These are phyloP conservation scores for Melanerpes formicivorus DNA, from an alignment of 2,113 vertebrate genomes.

Conservation along the genomic window DNA sequence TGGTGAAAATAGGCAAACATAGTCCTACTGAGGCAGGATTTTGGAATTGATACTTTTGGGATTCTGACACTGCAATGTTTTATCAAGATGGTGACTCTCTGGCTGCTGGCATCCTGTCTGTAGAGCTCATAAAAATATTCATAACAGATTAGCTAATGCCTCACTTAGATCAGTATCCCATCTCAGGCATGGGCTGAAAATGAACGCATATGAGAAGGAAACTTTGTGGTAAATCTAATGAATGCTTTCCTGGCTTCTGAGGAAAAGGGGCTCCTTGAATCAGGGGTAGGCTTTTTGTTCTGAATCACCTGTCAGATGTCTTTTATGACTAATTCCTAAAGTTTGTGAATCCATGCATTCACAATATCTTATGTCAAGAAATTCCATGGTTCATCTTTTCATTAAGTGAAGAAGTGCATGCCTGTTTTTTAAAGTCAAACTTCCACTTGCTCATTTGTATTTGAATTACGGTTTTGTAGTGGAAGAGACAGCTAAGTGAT, in stretches of 20 bases:
- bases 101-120: background rate
- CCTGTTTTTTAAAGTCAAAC: background rate
- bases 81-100: background rate
- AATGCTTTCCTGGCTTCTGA: background rate
- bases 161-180: background rate
- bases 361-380: fast-evolving
- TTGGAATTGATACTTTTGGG: background rate
- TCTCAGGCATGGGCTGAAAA: background rate
- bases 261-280: background rate
- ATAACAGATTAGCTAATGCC: background rate
- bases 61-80: background rate
- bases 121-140: background rate
- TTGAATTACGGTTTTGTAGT: background rate
- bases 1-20: background rate
- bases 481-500: background rate
- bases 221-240: background rate
- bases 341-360: background rate
- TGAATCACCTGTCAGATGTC: background rate
- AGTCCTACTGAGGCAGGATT: background rate
- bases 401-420: background rate
- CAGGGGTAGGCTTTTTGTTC: background rate
- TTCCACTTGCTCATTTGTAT: background rate
- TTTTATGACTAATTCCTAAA: background rate
- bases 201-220: fast-evolving
- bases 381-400: background rate